These are phyloP conservation scores for Platysternon megacephalum DNA, from an alignment of 2,113 vertebrate genomes.

Conservation along the genomic window DNA sequence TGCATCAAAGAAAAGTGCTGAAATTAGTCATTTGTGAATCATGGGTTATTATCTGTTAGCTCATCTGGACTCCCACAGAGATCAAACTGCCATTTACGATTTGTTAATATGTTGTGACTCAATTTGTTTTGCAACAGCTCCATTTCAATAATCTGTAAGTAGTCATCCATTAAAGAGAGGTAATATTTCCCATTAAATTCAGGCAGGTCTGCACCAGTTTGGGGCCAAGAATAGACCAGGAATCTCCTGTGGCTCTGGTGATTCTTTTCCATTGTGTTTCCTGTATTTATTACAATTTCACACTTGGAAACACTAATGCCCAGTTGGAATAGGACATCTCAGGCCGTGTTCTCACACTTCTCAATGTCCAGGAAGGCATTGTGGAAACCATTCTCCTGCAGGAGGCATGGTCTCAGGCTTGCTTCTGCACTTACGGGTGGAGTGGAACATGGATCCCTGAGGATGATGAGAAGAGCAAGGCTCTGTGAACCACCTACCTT, in stretches of 20 bases:
- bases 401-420: neutral
- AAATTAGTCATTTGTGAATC: constrained; percentile 73
- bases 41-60: constrained; percentile 63
- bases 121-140: constrained; percentile 63
- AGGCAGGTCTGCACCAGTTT: neutral
- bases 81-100: constrained; percentile 71
- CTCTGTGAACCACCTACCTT: neutral
- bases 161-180: constrained; percentile 41
- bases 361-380: neutral
- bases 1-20: constrained; percentile 70
- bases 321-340: neutral
- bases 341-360: neutral
- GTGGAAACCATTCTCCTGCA: neutral
- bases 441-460: neutral
- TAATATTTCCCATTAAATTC: neutral
- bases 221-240: neutral
- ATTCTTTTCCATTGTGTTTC: neutral
- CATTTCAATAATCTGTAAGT: constrained; percentile 57
- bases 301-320: neutral
- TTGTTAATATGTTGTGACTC: constrained; percentile 65
- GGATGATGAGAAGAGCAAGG: neutral
- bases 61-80: constrained; percentile 71
- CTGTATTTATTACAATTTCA: neutral
- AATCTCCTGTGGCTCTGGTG: neutral
- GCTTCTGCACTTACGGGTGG: neutral